Conservation (phyloP, 2,797 vertebrate species). For the Decapterus maruadsi region DNA sequence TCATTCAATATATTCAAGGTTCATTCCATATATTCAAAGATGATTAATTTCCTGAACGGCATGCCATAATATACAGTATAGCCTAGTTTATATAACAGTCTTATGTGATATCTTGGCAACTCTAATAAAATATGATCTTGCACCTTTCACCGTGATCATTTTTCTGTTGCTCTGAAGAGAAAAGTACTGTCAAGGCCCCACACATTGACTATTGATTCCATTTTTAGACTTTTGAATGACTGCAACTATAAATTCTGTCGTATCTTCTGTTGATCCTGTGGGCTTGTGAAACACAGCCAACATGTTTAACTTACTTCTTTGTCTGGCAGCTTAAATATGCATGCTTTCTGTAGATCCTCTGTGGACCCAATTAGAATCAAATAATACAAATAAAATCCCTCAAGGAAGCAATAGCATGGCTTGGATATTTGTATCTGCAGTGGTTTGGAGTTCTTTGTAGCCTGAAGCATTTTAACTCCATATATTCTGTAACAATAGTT, state of each 20-base stretch:
- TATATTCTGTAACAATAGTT: constrained; percentile 39
- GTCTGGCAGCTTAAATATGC: constrained; percentile 52
- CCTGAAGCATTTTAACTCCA: constrained; percentile 34
- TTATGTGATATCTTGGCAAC: constrained; percentile 25
- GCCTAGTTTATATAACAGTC: neutral
- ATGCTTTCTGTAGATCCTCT: constrained; percentile 58
- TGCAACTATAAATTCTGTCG: constrained; percentile 29
- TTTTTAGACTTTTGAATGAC: constrained; percentile 34
- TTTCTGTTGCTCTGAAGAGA: constrained; percentile 14
- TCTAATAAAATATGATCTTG: neutral
- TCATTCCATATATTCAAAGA: too few species aligned
- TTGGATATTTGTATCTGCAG: constrained; percentile 56
- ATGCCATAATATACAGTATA: too few species aligned
- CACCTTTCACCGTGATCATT: neutral
- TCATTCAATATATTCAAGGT: too few species aligned
- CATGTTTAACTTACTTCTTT: constrained; percentile 53
- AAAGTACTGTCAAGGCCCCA: constrained; percentile 31
- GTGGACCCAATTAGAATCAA: constrained; percentile 80
- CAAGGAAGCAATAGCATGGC: constrained; percentile 52
- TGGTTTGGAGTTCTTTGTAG: constrained; percentile 39
- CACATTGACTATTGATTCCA: constrained; percentile 30
- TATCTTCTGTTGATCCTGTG: constrained; percentile 60
- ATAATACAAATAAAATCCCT: constrained; percentile 71
- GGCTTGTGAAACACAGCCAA: constrained; percentile 49
- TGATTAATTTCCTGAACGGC: too few species aligned